Evolutionary conservation across 2,797 vertebrate species (phyloP), one percentile per base, ranked within the genome.

Genomic region (Psittacula derbiana): DNA sequence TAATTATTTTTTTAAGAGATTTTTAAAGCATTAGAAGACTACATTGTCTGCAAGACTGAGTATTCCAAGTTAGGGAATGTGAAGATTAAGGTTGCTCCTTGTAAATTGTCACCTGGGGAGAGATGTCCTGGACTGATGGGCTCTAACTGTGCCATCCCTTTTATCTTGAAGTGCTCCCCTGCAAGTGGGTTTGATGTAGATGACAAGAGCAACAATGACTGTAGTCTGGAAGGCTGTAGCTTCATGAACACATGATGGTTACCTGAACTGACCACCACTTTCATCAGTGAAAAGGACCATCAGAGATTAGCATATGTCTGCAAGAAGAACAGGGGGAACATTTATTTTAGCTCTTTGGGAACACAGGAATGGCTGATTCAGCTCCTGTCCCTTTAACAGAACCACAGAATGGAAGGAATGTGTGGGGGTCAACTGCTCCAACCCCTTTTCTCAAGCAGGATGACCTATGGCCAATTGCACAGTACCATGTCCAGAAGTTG

Each of bases 401-500:
- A 46, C 79, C 49, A 81, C 15, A 65, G 72, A 23, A 65, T 67
- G 24, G 36, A 66, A 61, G 36, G 18, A 17, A 61, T 13, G 46
- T 61, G 25, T 33, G 46, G 8, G 72, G 7, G 4, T 27, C 36
- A 52, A 3, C 24, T 47, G 18, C 14, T 27, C 27, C 16, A 75
- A 64, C 6, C 31, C 16, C 15, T n/a, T 52, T 52, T 23, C 31
- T 52, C 38, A 65, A 61, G 38, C 13, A 83, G 38, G 43, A 12
- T 1, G 9, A 76, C 4, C 10, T 15, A n/a, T 8, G 36, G 17
- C 15, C 1, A 2, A 7, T 6, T 55, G 44, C 20, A 30, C 44
- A 43, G 44, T 47, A 31, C 27, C 4, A 1, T 3, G 11, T 9
- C 1, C 1, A 40, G n/a, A 27, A 17, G 2, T 16, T 58, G n/a